phyloP scores from a whole-genome alignment of 2,888 invertebrate genomes.

The Trissonchulus sp. region DNA sequence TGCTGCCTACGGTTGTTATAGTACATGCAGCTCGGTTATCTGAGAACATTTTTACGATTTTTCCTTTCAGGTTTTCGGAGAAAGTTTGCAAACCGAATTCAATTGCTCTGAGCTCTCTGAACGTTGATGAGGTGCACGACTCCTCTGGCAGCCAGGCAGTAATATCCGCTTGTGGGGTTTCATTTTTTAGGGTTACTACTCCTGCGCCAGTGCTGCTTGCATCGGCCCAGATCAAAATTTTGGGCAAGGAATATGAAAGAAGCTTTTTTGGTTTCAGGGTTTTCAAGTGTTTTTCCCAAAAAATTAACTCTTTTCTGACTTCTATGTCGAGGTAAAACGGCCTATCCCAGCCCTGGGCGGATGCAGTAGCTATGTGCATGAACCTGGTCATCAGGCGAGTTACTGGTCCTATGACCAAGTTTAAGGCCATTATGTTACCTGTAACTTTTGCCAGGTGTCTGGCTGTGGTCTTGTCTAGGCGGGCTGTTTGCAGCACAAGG shows the following conservation, averaged over 20 bases:
- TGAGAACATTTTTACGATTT: neutral
- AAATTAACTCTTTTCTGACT: neutral
- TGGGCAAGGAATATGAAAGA: neutral
- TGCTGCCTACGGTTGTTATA: no score
- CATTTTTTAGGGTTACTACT: constrained; percentile 10
- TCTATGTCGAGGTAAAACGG: neutral
- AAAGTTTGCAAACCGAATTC: constrained; percentile 10
- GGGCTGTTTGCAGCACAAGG: neutral
- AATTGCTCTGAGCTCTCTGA: constrained; percentile 10
- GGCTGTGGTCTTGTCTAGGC: neutral
- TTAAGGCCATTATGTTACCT: constrained; percentile 7
- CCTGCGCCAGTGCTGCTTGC: constrained; percentile 5
- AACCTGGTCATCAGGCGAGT: neutral
- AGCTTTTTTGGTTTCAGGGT: neutral
- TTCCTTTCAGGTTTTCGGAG: neutral
- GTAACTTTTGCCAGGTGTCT: neutral
- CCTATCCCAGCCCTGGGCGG: neutral
- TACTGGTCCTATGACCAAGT: neutral
- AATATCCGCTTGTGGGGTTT: neutral
- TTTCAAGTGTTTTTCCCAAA: constrained; percentile 1
- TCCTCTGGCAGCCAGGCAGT: neutral
- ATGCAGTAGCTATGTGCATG: neutral
- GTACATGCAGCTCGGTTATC: constrained; percentile 7
- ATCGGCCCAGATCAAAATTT: neutral
- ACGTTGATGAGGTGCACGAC: neutral